Evolutionary conservation across 2,113 vertebrate species (phyloP).

Genomic region (Sander vitreus): DNA sequence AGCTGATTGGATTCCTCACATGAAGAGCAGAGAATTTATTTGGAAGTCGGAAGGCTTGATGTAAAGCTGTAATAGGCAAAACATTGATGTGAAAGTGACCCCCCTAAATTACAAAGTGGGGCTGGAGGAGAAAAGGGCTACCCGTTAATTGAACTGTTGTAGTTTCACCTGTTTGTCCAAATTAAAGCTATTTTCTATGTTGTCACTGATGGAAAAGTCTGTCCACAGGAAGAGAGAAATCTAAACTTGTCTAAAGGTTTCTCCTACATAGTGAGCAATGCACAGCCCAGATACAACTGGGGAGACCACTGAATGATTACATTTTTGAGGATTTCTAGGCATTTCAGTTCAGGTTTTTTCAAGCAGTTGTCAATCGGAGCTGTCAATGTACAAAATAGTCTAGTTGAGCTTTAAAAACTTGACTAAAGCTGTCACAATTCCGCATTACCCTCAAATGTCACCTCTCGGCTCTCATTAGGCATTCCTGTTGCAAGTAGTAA

Average conservation of each 20-base stretch:
- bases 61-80: conserved; percentile 20
- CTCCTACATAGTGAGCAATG: neutral
- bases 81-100: conserved; percentile 5
- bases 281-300: neutral
- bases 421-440: conserved; percentile 49
- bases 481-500: conserved; percentile 47
- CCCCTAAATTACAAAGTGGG: neutral
- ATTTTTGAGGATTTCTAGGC: conserved; percentile 12
- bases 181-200: conserved; percentile 22
- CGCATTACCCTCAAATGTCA: conserved; percentile 56
- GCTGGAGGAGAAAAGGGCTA: neutral
- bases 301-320: neutral
- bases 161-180: conserved; percentile 20
- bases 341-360: conserved; percentile 10
- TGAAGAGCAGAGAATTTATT: conserved; percentile 2
- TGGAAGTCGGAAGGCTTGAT: conserved; percentile 14
- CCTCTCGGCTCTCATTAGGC: conserved; percentile 52
- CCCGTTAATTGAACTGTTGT: conserved; percentile 13
- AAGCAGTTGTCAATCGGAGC: conserved; percentile 1
- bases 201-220: conserved; percentile 33
- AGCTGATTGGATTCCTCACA: conserved; percentile 3
- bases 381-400: conserved; percentile 24
- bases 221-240: neutral
- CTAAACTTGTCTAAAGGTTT: neutral
- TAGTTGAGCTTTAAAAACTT: conserved; percentile 38